Percentiles rank a stretch among this genome's conserved stretches.
These are phyloP conservation scores for Lordiphosa fenestrarum DNA, from an alignment of 2,888 invertebrate species.

Conservation along the genomic window DNA sequence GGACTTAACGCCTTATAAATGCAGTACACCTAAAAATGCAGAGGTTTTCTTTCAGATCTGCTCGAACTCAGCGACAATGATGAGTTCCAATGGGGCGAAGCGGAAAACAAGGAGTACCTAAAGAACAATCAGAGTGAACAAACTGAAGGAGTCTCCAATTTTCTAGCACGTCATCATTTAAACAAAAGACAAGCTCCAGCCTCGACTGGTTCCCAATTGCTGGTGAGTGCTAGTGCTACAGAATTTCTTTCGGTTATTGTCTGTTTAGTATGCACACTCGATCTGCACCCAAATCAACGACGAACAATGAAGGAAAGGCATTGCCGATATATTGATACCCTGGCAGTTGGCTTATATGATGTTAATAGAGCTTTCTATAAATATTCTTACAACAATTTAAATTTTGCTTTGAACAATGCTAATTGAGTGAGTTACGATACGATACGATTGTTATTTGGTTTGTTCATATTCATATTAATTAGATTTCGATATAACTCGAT, in stretches of 20 bases:
- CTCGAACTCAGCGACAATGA: constrained; percentile 69
- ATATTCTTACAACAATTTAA: too few relatives aligned
- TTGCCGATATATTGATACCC: too few relatives aligned
- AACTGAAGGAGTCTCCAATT: constrained; percentile 21
- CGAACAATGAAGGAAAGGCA: too few relatives aligned
- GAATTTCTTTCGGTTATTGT: background rate
- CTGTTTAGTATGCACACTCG: too few relatives aligned
- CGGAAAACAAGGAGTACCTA: constrained; percentile 56
- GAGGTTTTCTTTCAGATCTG: constrained; percentile 54
- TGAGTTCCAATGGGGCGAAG: constrained; percentile 68
- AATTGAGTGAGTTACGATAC: too few relatives aligned
- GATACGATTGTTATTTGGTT: too few relatives aligned
- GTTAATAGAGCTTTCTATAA: too few relatives aligned
- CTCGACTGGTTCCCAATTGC: constrained; percentile 26
- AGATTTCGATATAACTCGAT: too few relatives aligned
- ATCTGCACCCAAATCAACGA: background rate
- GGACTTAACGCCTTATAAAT: background rate
- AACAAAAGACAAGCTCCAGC: constrained; percentile 61
- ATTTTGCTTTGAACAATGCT: too few relatives aligned
- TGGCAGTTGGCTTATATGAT: too few relatives aligned
- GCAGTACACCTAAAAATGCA: background rate
- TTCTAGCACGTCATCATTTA: constrained; percentile 57
- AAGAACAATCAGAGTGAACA: constrained; percentile 21
- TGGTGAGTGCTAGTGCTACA: constrained; percentile 44
- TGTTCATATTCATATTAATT: too few relatives aligned